Evolutionary conservation across 2,797 vertebrate genomes (phyloP).

Genomic region (Mionectes olivaceus): DNA sequence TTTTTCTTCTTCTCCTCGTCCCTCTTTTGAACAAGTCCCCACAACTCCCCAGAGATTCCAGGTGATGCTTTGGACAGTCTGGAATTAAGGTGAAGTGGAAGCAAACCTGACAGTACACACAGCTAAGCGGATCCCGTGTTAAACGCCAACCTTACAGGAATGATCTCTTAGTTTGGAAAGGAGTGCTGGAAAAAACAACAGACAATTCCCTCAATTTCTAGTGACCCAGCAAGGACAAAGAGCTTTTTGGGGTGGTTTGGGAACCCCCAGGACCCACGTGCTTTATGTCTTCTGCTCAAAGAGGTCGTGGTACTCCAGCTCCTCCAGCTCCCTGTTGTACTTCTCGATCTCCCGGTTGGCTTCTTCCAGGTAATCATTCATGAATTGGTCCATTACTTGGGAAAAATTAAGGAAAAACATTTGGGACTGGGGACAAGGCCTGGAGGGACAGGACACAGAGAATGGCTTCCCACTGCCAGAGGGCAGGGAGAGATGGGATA

Average conservation of each 20-base stretch:
- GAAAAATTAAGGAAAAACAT: constrained; percentile 77
- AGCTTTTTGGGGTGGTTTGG: constrained; percentile 15
- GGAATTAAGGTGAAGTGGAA: constrained; percentile 72
- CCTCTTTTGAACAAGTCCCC: not conserved
- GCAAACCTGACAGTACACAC: constrained; percentile 55
- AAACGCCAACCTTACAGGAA: constrained; percentile 56
- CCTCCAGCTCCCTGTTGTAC: constrained; percentile 92
- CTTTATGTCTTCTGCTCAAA: constrained; percentile 86
- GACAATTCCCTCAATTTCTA: constrained; percentile 31
- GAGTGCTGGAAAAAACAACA: constrained; percentile 14
- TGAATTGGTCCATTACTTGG: constrained; percentile 93
- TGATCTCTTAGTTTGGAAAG: constrained; percentile 20
- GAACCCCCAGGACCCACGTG: not conserved
- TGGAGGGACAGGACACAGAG: too few relatives aligned
- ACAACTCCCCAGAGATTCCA: constrained; percentile 50
- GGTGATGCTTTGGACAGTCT: constrained; percentile 59
- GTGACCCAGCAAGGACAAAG: constrained; percentile 39
- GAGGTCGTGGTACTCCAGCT: constrained; percentile 88
- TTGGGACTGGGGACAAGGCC: too few relatives aligned
- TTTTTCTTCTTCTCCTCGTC: not conserved
- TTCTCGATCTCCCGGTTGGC: constrained; percentile 91
- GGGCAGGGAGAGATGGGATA: too few relatives aligned
- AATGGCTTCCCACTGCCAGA: too few relatives aligned
- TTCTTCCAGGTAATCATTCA: constrained; percentile 90
- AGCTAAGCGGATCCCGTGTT: constrained; percentile 57